Evolutionary conservation across 2,888 invertebrate species (phyloP).

Genomic region (Drosophila quasianomalipes): DNA sequence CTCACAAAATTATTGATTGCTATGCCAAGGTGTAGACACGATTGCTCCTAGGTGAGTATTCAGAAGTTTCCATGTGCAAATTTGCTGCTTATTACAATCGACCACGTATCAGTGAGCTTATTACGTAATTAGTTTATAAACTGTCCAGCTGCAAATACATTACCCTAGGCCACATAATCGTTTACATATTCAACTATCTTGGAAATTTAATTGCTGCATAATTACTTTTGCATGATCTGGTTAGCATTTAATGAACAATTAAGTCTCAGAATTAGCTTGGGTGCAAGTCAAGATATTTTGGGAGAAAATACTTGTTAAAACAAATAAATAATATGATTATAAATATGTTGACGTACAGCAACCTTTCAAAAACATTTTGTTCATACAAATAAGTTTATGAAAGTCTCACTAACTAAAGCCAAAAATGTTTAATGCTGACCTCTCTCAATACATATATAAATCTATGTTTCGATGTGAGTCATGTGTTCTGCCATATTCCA

Average conservation of each 20-base stretch:
- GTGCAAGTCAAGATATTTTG: not conserved
- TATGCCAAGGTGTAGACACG: constrained; percentile 9
- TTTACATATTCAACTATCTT: constrained; percentile 6
- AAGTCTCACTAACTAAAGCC: not conserved
- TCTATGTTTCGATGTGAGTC: not conserved
- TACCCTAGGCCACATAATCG: constrained; percentile 5
- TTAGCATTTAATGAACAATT: not conserved
- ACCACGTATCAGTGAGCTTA: constrained; percentile 1
- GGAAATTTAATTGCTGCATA: not conserved
- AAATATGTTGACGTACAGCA: not conserved
- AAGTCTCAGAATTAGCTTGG: not conserved
- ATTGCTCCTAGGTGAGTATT: not conserved
- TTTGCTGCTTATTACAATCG: not conserved
- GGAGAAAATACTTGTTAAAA: not conserved
- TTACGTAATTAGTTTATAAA: constrained; percentile 15
- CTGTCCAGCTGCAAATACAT: constrained; percentile 1
- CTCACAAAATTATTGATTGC: constrained; percentile 61
- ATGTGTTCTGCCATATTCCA: not conserved
- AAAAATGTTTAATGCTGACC: not conserved
- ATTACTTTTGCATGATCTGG: constrained; percentile 6
- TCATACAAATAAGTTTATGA: not conserved
- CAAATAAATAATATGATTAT: not conserved
- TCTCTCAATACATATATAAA: not conserved
- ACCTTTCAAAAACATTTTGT: not conserved
- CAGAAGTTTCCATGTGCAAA: constrained; percentile 4